Percentiles rank a stretch among this genome's conserved stretches.
Evolutionary conservation across 1,140 invertebrate genomes (phyloP).

Genomic region (Battus philenor): DNA sequence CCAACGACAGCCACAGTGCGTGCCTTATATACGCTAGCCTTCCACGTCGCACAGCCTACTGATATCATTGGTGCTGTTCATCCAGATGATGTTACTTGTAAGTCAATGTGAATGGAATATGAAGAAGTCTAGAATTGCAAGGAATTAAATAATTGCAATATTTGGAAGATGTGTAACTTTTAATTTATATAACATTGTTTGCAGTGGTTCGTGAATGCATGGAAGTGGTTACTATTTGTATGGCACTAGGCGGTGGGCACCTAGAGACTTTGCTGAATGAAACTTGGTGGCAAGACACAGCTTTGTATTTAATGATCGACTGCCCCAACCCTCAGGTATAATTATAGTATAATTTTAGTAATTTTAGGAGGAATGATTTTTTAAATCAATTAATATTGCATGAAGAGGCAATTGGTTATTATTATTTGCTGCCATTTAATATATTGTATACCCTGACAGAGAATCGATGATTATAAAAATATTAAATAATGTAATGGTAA

Average conservation of each 20-base stretch:
- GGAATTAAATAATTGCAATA: slow-evolving; percentile 23
- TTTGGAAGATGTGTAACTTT: slow-evolving; percentile 2
- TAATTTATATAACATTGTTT: too few relatives aligned
- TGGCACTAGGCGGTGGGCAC: slow-evolving; percentile 89
- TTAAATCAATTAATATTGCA: too few relatives aligned
- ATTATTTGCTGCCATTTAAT: too few relatives aligned
- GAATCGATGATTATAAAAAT: too few relatives aligned
- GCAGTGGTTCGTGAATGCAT: slow-evolving; percentile 92
- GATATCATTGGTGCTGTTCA: slow-evolving; percentile 48
- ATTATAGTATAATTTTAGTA: too few relatives aligned
- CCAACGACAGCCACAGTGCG: slow-evolving; percentile 62
- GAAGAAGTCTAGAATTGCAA: too few relatives aligned
- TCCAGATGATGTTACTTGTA: slow-evolving; percentile 65
- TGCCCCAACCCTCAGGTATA: slow-evolving; percentile 79
- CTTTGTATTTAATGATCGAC: slow-evolving; percentile 92
- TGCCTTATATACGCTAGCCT: slow-evolving; percentile 54
- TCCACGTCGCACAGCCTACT: slow-evolving; percentile 45
- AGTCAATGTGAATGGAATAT: slow-evolving; percentile 53
- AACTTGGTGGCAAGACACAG: slow-evolving; percentile 88
- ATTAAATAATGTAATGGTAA: too few relatives aligned
- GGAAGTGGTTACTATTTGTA: slow-evolving; percentile 92
- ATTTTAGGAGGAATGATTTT: too few relatives aligned
- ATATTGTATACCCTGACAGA: too few relatives aligned
- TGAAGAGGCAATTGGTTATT: too few relatives aligned
- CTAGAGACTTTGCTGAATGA: slow-evolving; percentile 85